Percentiles rank a stretch among this genome's conserved stretches.
Evolutionary conservation across 2,797 vertebrate genomes (phyloP).

Genomic region (Uromys caudimaculatus): DNA sequence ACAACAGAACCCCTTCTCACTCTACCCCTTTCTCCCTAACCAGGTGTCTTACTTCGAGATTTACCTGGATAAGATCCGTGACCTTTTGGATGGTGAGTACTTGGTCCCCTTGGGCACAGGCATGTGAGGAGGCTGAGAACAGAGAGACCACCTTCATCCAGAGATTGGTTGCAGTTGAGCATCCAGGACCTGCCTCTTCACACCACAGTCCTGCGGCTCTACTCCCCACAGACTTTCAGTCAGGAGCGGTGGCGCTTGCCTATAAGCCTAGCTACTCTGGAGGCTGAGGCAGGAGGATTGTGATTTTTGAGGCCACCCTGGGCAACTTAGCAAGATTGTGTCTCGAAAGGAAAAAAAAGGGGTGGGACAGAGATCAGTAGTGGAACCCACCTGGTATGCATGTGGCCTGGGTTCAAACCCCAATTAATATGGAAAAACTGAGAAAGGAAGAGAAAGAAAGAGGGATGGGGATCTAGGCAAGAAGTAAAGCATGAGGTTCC

Average conservation of each 20-base stretch:
- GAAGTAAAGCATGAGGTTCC: background rate
- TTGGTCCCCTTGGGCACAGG: background rate
- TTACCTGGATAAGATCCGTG: slow-evolving; percentile 98
- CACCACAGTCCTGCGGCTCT: background rate
- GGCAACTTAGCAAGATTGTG: background rate
- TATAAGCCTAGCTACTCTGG: background rate
- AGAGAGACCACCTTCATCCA: background rate
- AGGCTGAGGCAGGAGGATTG: background rate
- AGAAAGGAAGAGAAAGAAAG: background rate
- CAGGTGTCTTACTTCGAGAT: slow-evolving; percentile 99
- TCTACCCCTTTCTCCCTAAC: slow-evolving; percentile 16
- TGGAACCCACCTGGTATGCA: background rate
- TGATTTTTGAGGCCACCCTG: background rate
- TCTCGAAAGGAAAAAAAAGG: background rate
- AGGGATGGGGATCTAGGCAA: background rate
- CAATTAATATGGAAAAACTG: background rate
- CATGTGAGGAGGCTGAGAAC: background rate
- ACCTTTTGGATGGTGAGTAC: slow-evolving; percentile 95
- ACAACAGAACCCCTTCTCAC: background rate
- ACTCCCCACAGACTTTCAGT: slow-evolving; percentile 5
- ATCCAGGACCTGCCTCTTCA: background rate
- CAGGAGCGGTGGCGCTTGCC: background rate
- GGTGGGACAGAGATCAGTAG: too few species aligned
- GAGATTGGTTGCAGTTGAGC: background rate
- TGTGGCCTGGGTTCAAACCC: background rate